Percentiles rank a stretch among this genome's conserved stretches.
Conservation (phyloP, 2,113 vertebrate species). For the Mugil cephalus region DNA sequence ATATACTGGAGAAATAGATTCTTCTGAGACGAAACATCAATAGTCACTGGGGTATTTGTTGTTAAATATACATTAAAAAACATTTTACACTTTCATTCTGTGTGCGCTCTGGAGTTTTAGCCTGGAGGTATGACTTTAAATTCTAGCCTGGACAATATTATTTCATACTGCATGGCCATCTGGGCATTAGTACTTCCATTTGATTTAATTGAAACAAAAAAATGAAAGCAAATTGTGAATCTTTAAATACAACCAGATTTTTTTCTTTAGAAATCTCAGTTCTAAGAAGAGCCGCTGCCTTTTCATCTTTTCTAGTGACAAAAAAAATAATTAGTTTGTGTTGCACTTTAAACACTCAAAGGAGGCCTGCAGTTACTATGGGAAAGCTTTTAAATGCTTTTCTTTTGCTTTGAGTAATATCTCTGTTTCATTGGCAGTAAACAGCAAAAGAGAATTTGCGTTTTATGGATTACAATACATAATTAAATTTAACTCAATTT, state of each 20-base stretch:
- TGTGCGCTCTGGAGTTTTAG: constrained; percentile 90
- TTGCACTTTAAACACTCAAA: constrained; percentile 8
- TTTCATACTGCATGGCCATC: constrained; percentile 81
- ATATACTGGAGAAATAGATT: constrained; percentile 81
- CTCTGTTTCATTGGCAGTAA: background rate
- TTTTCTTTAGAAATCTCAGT: constrained; percentile 54
- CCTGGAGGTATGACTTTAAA: constrained; percentile 95
- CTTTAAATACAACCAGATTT: constrained; percentile 64
- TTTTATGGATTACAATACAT: constrained; percentile 29
- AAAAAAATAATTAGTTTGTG: constrained; percentile 39
- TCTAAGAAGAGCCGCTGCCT: constrained; percentile 41
- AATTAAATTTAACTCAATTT: constrained; percentile 11
- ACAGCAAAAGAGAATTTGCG: background rate
- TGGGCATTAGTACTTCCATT: constrained; percentile 80
- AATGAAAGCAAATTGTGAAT: constrained; percentile 78
- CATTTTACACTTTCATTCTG: constrained; percentile 98
- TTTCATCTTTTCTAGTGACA: constrained; percentile 38
- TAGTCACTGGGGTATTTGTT: constrained; percentile 94
- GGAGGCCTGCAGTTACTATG: background rate
- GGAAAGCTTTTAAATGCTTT: constrained; percentile 16
- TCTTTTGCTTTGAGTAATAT: background rate
- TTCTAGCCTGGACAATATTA: constrained; percentile 88
- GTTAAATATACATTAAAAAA: constrained; percentile 99
- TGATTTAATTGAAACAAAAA: constrained; percentile 79
- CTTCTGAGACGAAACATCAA: constrained; percentile 94